Base-by-base conservation (phyloP, 2,888 invertebrate species). In the Idaea dimidiata region DNA sequence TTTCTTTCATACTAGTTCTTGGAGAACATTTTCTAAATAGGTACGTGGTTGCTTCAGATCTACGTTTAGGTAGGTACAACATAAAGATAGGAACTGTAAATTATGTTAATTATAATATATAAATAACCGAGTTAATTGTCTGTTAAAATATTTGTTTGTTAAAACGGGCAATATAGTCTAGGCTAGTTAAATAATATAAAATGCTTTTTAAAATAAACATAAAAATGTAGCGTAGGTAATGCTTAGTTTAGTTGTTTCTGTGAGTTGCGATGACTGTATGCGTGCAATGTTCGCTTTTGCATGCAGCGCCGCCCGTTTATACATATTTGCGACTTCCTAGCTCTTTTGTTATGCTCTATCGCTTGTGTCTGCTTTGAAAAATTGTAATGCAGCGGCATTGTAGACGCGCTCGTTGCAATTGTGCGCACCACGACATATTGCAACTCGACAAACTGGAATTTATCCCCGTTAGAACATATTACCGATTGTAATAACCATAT, bases 281-380 rank as follows among this genome's bases (percentile, higher is more conserved):
- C 84, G 83, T 85, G 81, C 81, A 79, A 84, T 84, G 83, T 85
- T 80, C 81, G 79, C 82, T 80, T 82, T 83, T 76, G 84, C 81
- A 83, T 84, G 81, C 84, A 43, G 14, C 82, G 84, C 80, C 79
- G 87, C 87, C 88, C 89, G 88, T 89, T 90, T 89, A 88, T 24
- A 24, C 24, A 24, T 88, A 89, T 89, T 89, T 89, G 88, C 86
- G 86, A 87, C 87, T 90, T 89, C 83, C 86, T 84, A 86, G 84
- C 87, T 88, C 90, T 88, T 89, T 91, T 91, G 90, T 91, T 90
- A 84, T 79, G 86, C 86, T 82, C 83, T 85, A 88, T 88, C 86
- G 89, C 86, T 80, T 86, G 84, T 88, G 86, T 89, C 88, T 88
- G 89, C 86, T 87, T 87, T 89, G 89, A 89, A 90, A 91, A 91